Percentiles rank a stretch among this genome's conserved stretches.
phyloP scores from a whole-genome alignment of 2,113 vertebrate genomes.

The Pluvianellus socialis region DNA sequence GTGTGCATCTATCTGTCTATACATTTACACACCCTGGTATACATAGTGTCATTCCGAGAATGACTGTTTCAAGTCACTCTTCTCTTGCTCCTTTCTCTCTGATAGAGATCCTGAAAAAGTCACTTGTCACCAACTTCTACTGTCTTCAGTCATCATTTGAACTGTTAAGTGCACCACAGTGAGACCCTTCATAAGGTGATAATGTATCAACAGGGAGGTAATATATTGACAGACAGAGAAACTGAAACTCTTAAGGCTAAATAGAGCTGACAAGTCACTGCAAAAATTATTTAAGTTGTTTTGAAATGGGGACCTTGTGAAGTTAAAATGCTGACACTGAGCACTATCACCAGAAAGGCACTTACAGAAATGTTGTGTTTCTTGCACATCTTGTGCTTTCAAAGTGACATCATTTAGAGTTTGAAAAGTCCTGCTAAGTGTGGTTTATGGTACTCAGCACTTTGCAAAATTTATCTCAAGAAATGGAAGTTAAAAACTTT shows the following conservation, averaged over 20 bases:
- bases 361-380: not conserved
- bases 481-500: not conserved
- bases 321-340: not conserved
- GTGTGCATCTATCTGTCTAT: not conserved
- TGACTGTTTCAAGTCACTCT: not conserved
- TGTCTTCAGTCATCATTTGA: not conserved
- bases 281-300: not conserved
- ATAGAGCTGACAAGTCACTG: not conserved
- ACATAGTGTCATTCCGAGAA: not conserved
- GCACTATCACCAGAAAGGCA: not conserved
- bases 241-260: not conserved
- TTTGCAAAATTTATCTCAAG: not conserved
- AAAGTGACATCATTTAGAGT: not conserved
- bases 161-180: not conserved
- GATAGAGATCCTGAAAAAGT: not conserved
- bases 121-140: not conserved
- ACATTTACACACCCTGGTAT: not conserved
- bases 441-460: not conserved
- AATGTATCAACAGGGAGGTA: not conserved
- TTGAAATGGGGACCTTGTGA: not conserved
- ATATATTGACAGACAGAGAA: not conserved
- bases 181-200: not conserved
- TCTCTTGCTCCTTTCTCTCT: not conserved
- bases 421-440: not conserved
- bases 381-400: not conserved